These are phyloP conservation scores for Drosophila acutilabella DNA, from an alignment of 2,888 invertebrate genomes.

Conservation along the genomic window DNA sequence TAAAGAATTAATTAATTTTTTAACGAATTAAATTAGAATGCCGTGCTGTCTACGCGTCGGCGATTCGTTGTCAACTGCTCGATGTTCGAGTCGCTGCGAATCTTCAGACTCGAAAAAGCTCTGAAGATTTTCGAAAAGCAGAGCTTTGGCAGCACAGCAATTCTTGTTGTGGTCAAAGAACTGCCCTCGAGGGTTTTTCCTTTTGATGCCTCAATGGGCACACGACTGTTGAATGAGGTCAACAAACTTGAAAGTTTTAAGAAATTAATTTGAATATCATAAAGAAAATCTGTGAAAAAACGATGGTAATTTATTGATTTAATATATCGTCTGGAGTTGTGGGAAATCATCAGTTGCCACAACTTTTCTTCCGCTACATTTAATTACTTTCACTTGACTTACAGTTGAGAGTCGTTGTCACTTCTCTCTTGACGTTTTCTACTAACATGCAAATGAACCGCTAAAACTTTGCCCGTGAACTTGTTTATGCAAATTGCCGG, in stretches of 20 bases:
- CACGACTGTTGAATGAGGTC: constrained; percentile 27
- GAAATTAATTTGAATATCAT: constrained; percentile 17
- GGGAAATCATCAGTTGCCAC: background rate
- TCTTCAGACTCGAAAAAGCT: constrained; percentile 56
- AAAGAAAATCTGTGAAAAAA: background rate
- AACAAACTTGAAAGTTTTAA: constrained; percentile 43
- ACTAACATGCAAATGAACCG: constrained; percentile 63
- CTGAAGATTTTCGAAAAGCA: constrained; percentile 19
- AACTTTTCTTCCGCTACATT: constrained; percentile 15
- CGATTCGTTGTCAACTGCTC: constrained; percentile 64
- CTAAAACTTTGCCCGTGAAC: constrained; percentile 70
- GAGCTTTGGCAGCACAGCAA: constrained; percentile 43
- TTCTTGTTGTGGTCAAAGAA: constrained; percentile 44
- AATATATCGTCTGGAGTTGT: constrained; percentile 8
- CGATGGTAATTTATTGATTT: background rate
- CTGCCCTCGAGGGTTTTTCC: constrained; percentile 40
- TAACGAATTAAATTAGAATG: constrained; percentile 14
- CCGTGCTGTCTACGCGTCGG: constrained; percentile 48
- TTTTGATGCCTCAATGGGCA: constrained; percentile 31
- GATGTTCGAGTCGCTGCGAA: constrained; percentile 16
- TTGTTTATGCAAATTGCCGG: constrained; percentile 75
- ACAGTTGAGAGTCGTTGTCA: constrained; percentile 11
- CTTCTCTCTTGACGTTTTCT: constrained; percentile 36
- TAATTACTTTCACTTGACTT: constrained; percentile 69
- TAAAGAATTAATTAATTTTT: background rate